Conservation (phyloP, 2,888 invertebrate genomes). For the Caenorhabditis uteleia region DNA sequence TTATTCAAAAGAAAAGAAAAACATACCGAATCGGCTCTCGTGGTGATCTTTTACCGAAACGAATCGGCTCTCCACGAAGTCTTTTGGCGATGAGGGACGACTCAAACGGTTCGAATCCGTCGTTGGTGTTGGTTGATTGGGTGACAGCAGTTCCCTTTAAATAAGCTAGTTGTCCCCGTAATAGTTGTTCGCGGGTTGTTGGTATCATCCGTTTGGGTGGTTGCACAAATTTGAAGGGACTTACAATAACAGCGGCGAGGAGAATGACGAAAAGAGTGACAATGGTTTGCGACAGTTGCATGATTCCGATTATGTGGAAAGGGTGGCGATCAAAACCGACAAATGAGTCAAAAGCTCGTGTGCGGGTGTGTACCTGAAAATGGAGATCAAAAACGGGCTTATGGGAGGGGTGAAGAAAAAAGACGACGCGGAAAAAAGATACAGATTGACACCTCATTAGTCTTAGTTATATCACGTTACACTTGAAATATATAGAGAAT, state of each 20-base stretch:
- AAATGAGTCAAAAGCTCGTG: conserved; percentile 23
- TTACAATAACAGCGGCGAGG: conserved; percentile 33
- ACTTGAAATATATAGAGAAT: no score
- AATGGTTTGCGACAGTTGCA: conserved; percentile 20
- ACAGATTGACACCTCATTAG: no score
- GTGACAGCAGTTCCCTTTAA: conserved; percentile 33
- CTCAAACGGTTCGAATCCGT: conserved; percentile 18
- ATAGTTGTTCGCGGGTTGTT: conserved; percentile 24
- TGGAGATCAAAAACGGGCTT: no score
- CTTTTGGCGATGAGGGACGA: conserved; percentile 37
- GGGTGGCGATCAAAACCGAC: conserved; percentile 10
- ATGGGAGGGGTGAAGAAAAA: not conserved
- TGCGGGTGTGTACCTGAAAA: conserved; percentile 42
- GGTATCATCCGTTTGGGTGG: conserved; percentile 36
- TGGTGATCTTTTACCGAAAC: conserved; percentile 67
- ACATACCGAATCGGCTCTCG: conserved; percentile 66
- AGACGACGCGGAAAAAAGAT: not conserved
- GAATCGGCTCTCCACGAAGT: conserved; percentile 61
- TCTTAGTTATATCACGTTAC: no score
- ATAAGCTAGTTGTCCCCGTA: conserved; percentile 32
- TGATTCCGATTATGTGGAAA: conserved; percentile 19
- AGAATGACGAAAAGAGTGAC: conserved; percentile 21
- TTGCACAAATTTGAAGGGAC: conserved; percentile 37
- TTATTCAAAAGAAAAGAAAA: no score
- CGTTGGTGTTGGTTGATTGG: conserved; percentile 11